phyloP scores from a whole-genome alignment of 2,113 vertebrate genomes.

The Oceanites oceanicus region DNA sequence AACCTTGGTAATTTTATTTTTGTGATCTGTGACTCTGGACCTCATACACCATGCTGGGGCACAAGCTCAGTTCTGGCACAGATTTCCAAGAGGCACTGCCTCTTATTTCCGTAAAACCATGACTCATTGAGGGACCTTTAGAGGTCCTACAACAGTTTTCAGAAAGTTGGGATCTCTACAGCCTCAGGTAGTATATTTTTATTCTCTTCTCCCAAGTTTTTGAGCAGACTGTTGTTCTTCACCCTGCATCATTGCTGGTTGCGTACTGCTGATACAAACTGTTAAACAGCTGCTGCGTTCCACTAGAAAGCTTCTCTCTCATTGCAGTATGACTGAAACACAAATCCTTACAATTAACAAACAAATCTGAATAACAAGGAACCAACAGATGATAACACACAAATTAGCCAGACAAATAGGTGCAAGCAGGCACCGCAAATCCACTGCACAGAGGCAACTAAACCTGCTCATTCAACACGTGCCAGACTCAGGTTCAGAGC shows the following conservation, averaged over 20 bases:
- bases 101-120: not conserved
- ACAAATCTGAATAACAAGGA: not conserved
- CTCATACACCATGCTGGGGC: not conserved
- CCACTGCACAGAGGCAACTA: not conserved
- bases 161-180: not conserved
- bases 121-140: not conserved
- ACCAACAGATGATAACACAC: not conserved
- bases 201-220: not conserved
- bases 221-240: accelerated
- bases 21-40: not conserved
- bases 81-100: not conserved
- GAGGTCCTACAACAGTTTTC: not conserved
- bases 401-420: not conserved
- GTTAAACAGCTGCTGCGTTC: not conserved
- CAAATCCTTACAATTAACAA: not conserved
- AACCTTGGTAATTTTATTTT: not conserved
- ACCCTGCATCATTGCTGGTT: not conserved
- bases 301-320: not conserved
- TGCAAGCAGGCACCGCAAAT: not conserved
- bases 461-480: not conserved
- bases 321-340: not conserved
- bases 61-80: not conserved
- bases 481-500: not conserved
- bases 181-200: not conserved
- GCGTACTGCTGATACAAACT: not conserved